Base-by-base conservation (phyloP, 2,113 vertebrate species). In the Phalacrocorax brasilianus region DNA sequence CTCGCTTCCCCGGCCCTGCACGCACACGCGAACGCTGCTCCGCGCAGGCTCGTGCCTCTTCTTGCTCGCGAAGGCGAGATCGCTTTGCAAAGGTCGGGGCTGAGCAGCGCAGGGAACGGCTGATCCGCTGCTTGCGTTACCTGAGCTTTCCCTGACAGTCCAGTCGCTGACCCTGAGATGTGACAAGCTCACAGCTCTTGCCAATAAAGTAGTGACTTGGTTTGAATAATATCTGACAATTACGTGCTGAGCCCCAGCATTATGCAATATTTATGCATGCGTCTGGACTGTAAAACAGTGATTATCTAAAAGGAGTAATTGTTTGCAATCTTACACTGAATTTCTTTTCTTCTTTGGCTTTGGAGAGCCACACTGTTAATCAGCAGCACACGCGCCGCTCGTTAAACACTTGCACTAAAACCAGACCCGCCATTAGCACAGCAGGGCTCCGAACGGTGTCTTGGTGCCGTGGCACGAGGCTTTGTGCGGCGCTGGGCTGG, bases 281-380 rank as follows among this genome's bases (percentile, higher is more conserved):
- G 92, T 92, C 95, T 97, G 94, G 96, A 92, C 91, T 97, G 95
- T 94, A 92, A 97, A 97, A 79, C 89, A 88, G 91, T 87, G 97
- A 97, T 97, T 97, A 98, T 97, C 76, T 76, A 66, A 97, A 96
- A 96, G 95, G 92, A 97, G 90, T 96, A 89, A 97, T 97, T 97
- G 94, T 97, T 97, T 93, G 95, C 93, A 85, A 83, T 73, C 82
- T 97, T 89, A 44, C 59, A 11, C 62, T 49, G 94, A 50, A 82
- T 95, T 96, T 80, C 88, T 90, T 76, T 50, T 77, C 89, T 95
- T 78, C 82, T 95, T 89, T 80, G 95, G 96, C 92, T 97, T 95
- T 21, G 1, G 74, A 92, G 93, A 93, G 87, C 95, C 84, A 50
- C 65, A 5, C 79, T 47, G 62, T 85, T 97, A 85, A 96, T 97